Percentiles rank a stretch among this genome's conserved stretches.
phyloP scores from a whole-genome alignment of 2,797 vertebrate species.

The Coreius guichenoti region DNA sequence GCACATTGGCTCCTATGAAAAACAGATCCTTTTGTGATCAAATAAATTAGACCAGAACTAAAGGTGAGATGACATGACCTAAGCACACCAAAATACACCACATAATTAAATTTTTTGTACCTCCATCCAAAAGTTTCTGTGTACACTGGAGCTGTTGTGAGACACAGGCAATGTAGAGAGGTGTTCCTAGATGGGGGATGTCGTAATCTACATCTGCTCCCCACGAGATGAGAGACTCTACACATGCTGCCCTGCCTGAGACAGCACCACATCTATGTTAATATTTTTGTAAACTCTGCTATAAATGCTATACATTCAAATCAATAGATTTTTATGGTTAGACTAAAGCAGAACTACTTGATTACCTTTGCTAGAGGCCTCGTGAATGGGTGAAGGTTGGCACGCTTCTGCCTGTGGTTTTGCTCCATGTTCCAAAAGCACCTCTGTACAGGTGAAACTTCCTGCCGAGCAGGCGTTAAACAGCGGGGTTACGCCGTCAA shows the following conservation, averaged over 20 bases:
- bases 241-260: slow-evolving; percentile 83
- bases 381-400: slow-evolving; percentile 89
- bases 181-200: slow-evolving; percentile 86
- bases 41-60: not conserved
- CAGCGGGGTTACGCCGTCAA: slow-evolving; percentile 92
- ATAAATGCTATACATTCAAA: not conserved
- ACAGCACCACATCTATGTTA: slow-evolving; percentile 10
- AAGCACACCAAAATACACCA: not conserved
- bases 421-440: slow-evolving; percentile 90
- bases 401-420: slow-evolving; percentile 83
- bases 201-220: slow-evolving; percentile 86
- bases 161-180: slow-evolving; percentile 85
- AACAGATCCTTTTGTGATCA: not conserved
- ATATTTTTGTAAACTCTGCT: not conserved
- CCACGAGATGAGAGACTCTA: slow-evolving; percentile 84
- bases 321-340: not conserved
- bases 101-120: slow-evolving; percentile 62
- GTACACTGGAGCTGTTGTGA: slow-evolving; percentile 84
- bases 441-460: slow-evolving; percentile 83
- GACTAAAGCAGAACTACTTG: not conserved
- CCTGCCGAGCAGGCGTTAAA: slow-evolving; percentile 91
- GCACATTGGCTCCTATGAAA: slow-evolving; percentile 85
- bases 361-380: slow-evolving; percentile 92
- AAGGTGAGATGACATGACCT: not conserved
- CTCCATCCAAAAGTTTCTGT: slow-evolving; percentile 84